Conservation (phyloP, 2,113 vertebrate genomes). For the Syngnathus typhle region DNA sequence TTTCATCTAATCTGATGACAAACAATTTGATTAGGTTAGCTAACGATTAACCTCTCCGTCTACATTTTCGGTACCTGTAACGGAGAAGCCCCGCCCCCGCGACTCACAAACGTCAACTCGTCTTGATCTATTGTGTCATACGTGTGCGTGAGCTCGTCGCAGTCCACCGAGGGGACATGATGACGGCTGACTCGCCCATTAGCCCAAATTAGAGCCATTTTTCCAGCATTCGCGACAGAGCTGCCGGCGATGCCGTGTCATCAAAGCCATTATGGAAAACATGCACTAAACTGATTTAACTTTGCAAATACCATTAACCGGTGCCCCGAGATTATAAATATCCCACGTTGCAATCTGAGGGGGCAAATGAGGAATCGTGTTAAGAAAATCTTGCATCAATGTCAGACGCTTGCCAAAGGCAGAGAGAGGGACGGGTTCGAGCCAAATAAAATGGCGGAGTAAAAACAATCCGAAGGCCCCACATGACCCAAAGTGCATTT, state of each 20-base stretch:
- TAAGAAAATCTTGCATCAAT: conserved; percentile 58
- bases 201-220: conserved; percentile 68
- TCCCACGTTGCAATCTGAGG: conserved; percentile 46
- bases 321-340: conserved; percentile 67
- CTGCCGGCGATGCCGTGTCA: conserved; percentile 55
- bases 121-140: conserved; percentile 47
- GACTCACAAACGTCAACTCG: conserved; percentile 41
- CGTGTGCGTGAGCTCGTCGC: conserved; percentile 5
- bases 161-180: conserved; percentile 53
- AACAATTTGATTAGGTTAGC: conserved; percentile 52
- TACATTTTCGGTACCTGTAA: conserved; percentile 34
- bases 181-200: conserved; percentile 65
- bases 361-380: conserved; percentile 37
- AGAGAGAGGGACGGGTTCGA: conserved; percentile 25
- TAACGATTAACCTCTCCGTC: conserved; percentile 57
- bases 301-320: conserved; percentile 67
- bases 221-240: conserved; percentile 54
- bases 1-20: conserved; percentile 61
- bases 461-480: conserved; percentile 28
- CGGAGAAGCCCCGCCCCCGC: conserved; percentile 22
- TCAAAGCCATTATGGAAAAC: conserved; percentile 63
- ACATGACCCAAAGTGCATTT: background rate
- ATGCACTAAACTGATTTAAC: conserved; percentile 59
- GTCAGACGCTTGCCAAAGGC: conserved; percentile 51
- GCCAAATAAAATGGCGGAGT: conserved; percentile 29